Base-by-base conservation (phyloP, 1,140 invertebrate species). In the Drosophila lacertosa region DNA sequence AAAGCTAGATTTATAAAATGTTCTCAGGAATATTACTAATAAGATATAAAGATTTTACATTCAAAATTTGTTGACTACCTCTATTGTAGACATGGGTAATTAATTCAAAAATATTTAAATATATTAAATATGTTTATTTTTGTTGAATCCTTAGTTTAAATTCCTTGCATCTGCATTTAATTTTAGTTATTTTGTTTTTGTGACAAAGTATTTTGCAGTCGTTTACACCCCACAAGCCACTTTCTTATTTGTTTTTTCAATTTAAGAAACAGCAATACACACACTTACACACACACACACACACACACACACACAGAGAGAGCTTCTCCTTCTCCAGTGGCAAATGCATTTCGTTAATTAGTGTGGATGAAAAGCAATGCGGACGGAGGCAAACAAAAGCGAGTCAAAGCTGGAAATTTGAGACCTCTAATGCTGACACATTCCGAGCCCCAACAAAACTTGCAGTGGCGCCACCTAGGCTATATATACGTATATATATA, bases 311-410 rank as follows among this genome's bases (percentile, higher is more conserved):
- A 29, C 3, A 64, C 45, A 65, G 2, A 29, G 2, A 29, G 1
- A 29, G 26, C 6, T 29, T 66, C 24, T 33, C 33, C 35, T 32
- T 26, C 47, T 53, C 6, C 57, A 37, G 33, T 45, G 82, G 69
- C 77, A 82, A 88, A 74, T 88, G 83, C 82, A 88, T 88, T 88
- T 78, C 78, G 83, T 89, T 88, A 88, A 88, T 88, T 88, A 88
- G 83, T 88, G 77, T 86, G 59, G 33, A 59, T 60, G 47, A 51
- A 86, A 82, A 70, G 73, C 24, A 54, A 47, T 22, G 54, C 44
- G 71, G 57, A 64, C n/a, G n/a, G n/a, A n/a, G n/a, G 74, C 60
- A 80, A 86, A 84, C 80, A 84, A 84, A 84, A 69, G 70, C 54
- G 59, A 76, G 67, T 13, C 32, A 58, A 32, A 40, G 42, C 59